A percentile compares a stretch with the other conserved stretches of the same genome.
These are phyloP conservation scores for Bursaphelenchus mucronatus DNA, from an alignment of 1,140 invertebrate species.

Conservation along the genomic window DNA sequence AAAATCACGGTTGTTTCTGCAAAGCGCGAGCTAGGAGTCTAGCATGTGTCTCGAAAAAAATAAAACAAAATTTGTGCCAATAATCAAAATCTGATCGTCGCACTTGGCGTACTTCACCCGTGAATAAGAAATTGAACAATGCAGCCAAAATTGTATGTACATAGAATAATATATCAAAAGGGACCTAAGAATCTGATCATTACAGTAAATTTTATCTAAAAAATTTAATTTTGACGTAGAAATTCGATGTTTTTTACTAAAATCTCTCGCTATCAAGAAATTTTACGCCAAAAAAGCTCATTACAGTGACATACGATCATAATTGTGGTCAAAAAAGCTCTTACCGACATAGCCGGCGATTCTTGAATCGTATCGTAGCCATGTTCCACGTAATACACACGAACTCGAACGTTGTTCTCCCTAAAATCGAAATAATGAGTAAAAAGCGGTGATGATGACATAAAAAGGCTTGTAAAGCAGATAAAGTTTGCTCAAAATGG, in stretches of 20 bases:
- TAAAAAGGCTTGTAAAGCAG: not conserved
- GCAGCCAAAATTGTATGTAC: not conserved
- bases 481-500: not conserved
- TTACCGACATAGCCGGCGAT: not conserved
- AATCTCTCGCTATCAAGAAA: not conserved
- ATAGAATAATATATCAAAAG: not conserved
- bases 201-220: not conserved
- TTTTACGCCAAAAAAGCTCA: not conserved
- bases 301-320: too few species aligned
- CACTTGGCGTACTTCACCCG: too few species aligned
- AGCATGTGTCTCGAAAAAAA: too few species aligned
- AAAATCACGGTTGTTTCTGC: too few species aligned
- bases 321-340: too few species aligned
- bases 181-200: not conserved
- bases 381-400: conserved; percentile 23
- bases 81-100: too few species aligned
- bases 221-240: not conserved
- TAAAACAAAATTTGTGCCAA: too few species aligned
- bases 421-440: conserved; percentile 11
- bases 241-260: not conserved
- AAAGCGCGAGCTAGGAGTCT: too few species aligned
- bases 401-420: conserved; percentile 15
- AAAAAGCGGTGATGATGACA: conserved; percentile 2
- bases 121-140: not conserved
- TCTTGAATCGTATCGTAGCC: conserved; percentile 4